phyloP scores from a whole-genome alignment of 2,888 invertebrate species.

The Napeogenes sylphis region DNA sequence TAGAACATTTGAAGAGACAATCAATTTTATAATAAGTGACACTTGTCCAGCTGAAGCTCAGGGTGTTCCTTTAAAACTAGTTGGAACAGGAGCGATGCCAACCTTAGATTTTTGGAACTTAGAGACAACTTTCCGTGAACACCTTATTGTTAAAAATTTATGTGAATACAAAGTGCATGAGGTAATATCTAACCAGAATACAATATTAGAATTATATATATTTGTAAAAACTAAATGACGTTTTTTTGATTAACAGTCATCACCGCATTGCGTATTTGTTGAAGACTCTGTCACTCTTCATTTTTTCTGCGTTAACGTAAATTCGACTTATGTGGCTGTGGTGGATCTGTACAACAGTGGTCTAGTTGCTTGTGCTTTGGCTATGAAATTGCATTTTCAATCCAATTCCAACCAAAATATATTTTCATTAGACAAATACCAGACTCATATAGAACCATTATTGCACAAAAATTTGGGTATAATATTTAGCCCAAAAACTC shows the following conservation, averaged over 20 bases:
- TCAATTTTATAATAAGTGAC: conserved; percentile 66
- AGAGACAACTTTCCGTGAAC: conserved; percentile 78
- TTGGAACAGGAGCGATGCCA: conserved; percentile 77
- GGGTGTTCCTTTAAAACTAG: conserved; percentile 68
- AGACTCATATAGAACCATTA: conserved; percentile 65
- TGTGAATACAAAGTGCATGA: conserved; percentile 72
- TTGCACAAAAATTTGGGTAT: conserved; percentile 62
- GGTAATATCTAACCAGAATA: conserved; percentile 39
- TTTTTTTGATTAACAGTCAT: conserved; percentile 49
- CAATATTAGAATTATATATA: conserved; percentile 2
- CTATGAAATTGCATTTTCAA: conserved; percentile 62
- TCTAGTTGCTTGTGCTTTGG: conserved; percentile 60
- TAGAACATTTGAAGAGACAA: conserved; percentile 61
- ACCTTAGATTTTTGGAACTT: conserved; percentile 76
- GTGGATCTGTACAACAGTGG: conserved; percentile 70
- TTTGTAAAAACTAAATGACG: not conserved
- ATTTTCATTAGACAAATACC: conserved; percentile 64
- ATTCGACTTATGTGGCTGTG: conserved; percentile 49
- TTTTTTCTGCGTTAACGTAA: conserved; percentile 63
- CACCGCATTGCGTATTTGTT: conserved; percentile 66
- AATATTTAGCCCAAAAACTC: conserved; percentile 60
- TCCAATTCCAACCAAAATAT: conserved; percentile 51
- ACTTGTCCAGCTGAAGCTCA: conserved; percentile 70
- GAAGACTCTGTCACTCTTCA: conserved; percentile 66
- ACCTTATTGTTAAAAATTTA: conserved; percentile 74